Percentiles rank a stretch among this genome's conserved stretches.
These are phyloP conservation scores for Alectoris magna DNA, from an alignment of 2,797 vertebrate species.

Conservation along the genomic window DNA sequence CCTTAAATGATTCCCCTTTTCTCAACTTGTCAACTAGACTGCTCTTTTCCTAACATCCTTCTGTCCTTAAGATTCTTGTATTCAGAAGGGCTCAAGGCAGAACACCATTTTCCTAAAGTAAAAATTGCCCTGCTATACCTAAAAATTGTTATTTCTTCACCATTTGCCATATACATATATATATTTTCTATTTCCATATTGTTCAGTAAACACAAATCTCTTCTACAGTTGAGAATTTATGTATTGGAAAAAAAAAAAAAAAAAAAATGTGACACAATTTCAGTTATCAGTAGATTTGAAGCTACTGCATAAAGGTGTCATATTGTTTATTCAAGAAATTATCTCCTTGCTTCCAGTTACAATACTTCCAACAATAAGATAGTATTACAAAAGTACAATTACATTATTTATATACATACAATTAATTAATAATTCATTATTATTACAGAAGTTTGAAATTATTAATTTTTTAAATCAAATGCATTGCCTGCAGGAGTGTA, in stretches of 20 bases:
- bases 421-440: too few relatives aligned
- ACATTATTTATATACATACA: neutral
- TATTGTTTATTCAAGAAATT: neutral
- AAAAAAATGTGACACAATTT: neutral
- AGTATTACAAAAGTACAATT: neutral
- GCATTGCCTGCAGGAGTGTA: neutral
- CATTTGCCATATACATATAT: too few relatives aligned
- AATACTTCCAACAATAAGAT: neutral
- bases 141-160: neutral
- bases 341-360: neutral
- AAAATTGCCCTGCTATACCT: fast-evolving
- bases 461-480: neutral
- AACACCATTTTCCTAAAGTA: neutral
- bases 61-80: neutral
- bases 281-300: neutral
- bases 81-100: neutral
- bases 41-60: neutral
- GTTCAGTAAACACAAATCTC: too few relatives aligned
- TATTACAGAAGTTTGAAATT: neutral
- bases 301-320: neutral
- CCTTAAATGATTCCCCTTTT: neutral
- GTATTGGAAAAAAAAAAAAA: too few relatives aligned
- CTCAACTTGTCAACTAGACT: neutral
- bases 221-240: too few relatives aligned
- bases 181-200: too few relatives aligned